Percentiles rank a stretch among this genome's conserved stretches.
phyloP scores from a whole-genome alignment of 2,113 vertebrate genomes.

The Delphinapterus leucas region DNA sequence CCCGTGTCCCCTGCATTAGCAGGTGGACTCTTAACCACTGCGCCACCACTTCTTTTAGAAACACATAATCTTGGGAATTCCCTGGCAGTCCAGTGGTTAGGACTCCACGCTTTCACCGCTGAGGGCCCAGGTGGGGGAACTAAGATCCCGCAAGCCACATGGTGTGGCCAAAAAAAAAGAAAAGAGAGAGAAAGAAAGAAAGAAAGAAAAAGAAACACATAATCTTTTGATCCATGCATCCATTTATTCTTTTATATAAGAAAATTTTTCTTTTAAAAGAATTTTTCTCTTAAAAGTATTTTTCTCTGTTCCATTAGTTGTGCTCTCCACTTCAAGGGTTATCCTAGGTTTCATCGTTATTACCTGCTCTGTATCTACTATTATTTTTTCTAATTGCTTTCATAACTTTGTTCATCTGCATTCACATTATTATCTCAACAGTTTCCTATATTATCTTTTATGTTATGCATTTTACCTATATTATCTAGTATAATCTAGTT shows the following conservation, averaged over 20 bases:
- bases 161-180: too few relatives aligned
- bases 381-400: background rate
- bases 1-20: too few relatives aligned
- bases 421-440: background rate
- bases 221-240: background rate
- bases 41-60: background rate
- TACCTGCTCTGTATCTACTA: background rate
- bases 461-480: background rate
- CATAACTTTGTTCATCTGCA: background rate
- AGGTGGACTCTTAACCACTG: too few relatives aligned
- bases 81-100: too few relatives aligned
- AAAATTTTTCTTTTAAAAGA: background rate
- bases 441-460: background rate
- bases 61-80: background rate
- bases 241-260: background rate
- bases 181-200: too few relatives aligned
- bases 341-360: background rate
- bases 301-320: background rate
- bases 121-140: too few relatives aligned
- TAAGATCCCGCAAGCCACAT: too few relatives aligned
- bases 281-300: background rate
- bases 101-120: too few relatives aligned
- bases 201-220: too few relatives aligned
- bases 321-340: background rate
- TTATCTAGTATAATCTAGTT: background rate